These are phyloP conservation scores for Coptodon bakossiorum DNA, from an alignment of 2,113 vertebrate genomes.

Conservation along the genomic window DNA sequence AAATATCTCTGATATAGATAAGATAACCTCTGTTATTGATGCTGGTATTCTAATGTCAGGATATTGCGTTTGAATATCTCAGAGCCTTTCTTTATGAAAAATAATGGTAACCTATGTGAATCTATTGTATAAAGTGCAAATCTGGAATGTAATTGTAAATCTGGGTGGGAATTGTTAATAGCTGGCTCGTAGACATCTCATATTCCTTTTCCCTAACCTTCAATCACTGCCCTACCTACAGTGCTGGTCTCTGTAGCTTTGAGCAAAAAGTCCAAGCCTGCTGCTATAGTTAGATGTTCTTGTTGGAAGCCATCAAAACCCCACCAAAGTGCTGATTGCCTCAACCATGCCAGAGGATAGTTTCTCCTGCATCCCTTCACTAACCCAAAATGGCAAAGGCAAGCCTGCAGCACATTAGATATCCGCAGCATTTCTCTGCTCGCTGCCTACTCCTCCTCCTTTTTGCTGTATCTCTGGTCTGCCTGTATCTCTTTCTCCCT, in stretches of 20 bases:
- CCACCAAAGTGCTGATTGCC: constrained; percentile 43
- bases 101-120: background rate
- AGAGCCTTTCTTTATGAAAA: background rate
- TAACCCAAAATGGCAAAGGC: constrained; percentile 35
- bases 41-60: background rate
- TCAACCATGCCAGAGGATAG: constrained; percentile 9
- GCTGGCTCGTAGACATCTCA: background rate
- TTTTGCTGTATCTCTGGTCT: constrained; percentile 17
- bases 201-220: background rate
- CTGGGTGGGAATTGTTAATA: constrained; percentile 18
- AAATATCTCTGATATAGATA: background rate
- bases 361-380: constrained; percentile 22
- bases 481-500: background rate
- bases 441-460: background rate
- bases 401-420: constrained; percentile 30
- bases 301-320: constrained; percentile 44
- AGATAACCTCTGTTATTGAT: background rate
- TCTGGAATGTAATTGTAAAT: constrained; percentile 34
- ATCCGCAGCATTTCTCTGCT: constrained; percentile 7
- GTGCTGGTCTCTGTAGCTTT: constrained; percentile 3
- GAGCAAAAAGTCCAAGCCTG: background rate
- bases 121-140: constrained; percentile 1
- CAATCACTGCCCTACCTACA: background rate
- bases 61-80: background rate
- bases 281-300: constrained; percentile 13